Percentiles rank a stretch among this genome's conserved stretches.
These are phyloP conservation scores for Lacanobia oleracea DNA, from an alignment of 2,888 invertebrate species.

Conservation along the genomic window DNA sequence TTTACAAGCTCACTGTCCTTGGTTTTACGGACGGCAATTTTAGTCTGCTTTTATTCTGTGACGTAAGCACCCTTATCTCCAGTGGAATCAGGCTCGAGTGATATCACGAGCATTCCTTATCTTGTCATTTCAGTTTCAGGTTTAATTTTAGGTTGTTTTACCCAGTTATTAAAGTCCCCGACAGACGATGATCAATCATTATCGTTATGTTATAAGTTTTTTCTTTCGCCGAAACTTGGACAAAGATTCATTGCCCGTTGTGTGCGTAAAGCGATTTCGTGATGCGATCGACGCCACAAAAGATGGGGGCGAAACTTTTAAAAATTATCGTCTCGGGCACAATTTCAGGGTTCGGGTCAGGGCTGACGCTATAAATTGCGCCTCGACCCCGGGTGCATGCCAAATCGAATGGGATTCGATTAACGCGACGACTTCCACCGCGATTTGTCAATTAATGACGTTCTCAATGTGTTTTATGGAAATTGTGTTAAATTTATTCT, in stretches of 20 bases:
- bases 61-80: conserved; percentile 60
- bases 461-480: conserved; percentile 30
- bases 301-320: conserved; percentile 68
- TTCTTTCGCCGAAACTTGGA: conserved; percentile 73
- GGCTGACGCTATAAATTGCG: conserved; percentile 60
- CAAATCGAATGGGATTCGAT: conserved; percentile 55
- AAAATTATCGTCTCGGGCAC: conserved; percentile 69
- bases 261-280: conserved; percentile 71
- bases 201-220: conserved; percentile 68
- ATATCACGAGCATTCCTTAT: conserved; percentile 52
- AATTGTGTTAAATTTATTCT: conserved; percentile 15
- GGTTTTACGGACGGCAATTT: conserved; percentile 55
- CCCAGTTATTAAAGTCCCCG: conserved; percentile 45
- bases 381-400: conserved; percentile 67
- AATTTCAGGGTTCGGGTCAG: conserved; percentile 65
- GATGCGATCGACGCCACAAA: conserved; percentile 66
- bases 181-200: conserved; percentile 62
- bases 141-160: conserved; percentile 48
- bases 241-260: conserved; percentile 76
- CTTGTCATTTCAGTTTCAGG: conserved; percentile 35
- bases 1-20: conserved; percentile 51
- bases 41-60: conserved; percentile 59
- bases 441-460: conserved; percentile 39
- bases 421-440: conserved; percentile 37
- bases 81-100: conserved; percentile 45